Base-by-base conservation (phyloP, 2,888 invertebrate species). In the Microctonus aethiopoides region DNA sequence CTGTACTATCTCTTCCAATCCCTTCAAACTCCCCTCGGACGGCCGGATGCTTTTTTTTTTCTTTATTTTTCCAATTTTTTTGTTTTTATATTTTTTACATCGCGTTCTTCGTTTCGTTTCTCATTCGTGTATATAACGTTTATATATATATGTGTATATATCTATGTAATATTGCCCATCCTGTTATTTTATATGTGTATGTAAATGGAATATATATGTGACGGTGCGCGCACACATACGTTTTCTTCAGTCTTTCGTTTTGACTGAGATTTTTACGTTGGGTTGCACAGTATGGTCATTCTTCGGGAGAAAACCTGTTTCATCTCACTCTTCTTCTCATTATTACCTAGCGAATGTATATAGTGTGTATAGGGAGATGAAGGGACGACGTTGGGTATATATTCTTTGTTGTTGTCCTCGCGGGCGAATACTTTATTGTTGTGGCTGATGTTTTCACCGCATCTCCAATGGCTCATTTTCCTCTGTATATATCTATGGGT, bases 231-330 rank as follows among this genome's bases (percentile, higher is more conserved):
- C n/a, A n/a, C 39, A n/a, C 7, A 29, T 5, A 29, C 7, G 7
- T 29, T 29, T 46, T 16, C 46, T 16, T n/a, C 16, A 16, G 16
- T 46, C 16, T 46, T 46, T 46, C 16, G 46, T 46, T 46, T 46
- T 46, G 16, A 46, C 16, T 46, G 46, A n/a, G 46, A n/a, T 16
- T 46, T 46, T 46, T 46, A 16, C 46, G 16, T 46, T 46, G 46
- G 16, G 16, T 46, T n/a, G 46, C 16, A 46, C 16, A 9, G 46
- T 52, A n/a, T 64, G 76, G 73, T 79, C 77, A 81, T 81, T 83
- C 82, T 83, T 81, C 80, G 72, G 71, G 56, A 67, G 78, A 79
- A 83, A 76, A 84, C 83, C 83, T 80, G 83, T 84, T 83, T 83
- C 79, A 76, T 81, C 81, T 83, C 59, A 56, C 78, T 77, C 77